A percentile compares a stretch with the other conserved stretches of the same genome.
These are phyloP conservation scores for Pipistrellus pygmaeus DNA, from an alignment of 2,797 vertebrate genomes.

Conservation along the genomic window DNA sequence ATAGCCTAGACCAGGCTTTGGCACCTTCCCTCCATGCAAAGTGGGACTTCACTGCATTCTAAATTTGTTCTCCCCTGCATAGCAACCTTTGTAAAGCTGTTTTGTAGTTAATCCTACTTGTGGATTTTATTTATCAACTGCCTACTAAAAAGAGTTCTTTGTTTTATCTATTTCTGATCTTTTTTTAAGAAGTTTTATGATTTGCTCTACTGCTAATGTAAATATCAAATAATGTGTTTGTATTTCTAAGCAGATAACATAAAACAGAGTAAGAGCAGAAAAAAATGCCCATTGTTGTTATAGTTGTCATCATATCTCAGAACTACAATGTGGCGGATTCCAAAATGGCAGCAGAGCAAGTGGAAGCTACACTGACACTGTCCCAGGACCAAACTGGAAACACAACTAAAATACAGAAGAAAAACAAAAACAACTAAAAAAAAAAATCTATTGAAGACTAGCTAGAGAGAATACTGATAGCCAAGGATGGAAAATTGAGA, in stretches of 20 bases:
- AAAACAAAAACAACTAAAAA: too few species aligned
- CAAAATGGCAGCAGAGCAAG: too few species aligned
- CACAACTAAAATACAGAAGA: too few species aligned
- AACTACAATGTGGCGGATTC: not conserved
- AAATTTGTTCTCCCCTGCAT: not conserved
- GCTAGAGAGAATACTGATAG: too few species aligned
- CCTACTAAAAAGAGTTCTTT: not conserved
- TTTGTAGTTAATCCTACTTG: not conserved
- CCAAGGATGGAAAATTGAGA: too few species aligned
- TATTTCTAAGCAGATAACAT: not conserved
- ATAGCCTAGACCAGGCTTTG: not conserved
- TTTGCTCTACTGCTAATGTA: not conserved
- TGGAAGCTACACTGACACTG: too few species aligned
- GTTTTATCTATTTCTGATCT: slow-evolving; percentile 24
- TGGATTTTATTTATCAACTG: not conserved
- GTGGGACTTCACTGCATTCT: not conserved
- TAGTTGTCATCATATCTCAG: not conserved
- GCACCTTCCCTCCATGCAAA: not conserved
- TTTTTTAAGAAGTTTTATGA: slow-evolving; percentile 23
- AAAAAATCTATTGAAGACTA: too few species aligned
- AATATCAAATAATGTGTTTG: not conserved
- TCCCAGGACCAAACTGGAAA: too few species aligned
- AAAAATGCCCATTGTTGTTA: not conserved
- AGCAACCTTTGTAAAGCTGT: not conserved
- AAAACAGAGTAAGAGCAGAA: not conserved